Base-by-base conservation (phyloP, 2,113 vertebrate genomes). In the Anarhynchus alexandrinus region DNA sequence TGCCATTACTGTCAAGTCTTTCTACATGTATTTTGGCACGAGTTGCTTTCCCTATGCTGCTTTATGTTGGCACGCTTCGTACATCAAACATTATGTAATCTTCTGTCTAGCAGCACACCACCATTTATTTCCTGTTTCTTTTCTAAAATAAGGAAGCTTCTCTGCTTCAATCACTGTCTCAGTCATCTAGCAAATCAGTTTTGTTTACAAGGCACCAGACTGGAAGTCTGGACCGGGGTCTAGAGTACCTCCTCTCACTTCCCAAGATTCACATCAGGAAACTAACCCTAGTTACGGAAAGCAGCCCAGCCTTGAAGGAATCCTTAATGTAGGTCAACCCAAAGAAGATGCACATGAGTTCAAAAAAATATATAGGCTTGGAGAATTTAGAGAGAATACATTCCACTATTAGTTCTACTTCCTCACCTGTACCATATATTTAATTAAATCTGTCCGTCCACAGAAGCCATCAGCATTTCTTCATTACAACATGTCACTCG, bases 51-150 rank as follows among this genome's bases (percentile, higher is more conserved):
- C 64, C 86, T 83, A 42, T 26, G 78, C 45, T 88, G 87, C 92
- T 96, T 67, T 82, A 88, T 73, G 87, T 94, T 81, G 89, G 78
- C 91, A 95, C 67, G 67, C 62, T 91, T 83, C 27, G 38, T 73
- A 73, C 34, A 91, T 58, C 74, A 95, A 97, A 94, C 77, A 90
- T 95, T 91, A 95, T 0, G 0, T 80, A 93, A 97, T 58, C 66
- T 51, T 87, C 89, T 88, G 91, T 96, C 90, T 94, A 96, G 79
- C 81, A 73, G 54, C 84, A 77, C 36, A 89, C 22, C 80, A 85
- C 73, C 61, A 42, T 43, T 94, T 82, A 82, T 90, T 96, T 97
- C 96, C 96, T 88, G 70, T 85, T 91, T 89, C 71, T 90, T 87
- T 81, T 47, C 54, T 66, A 59, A 94, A 90, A 55, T 18, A 91